Conservation (phyloP, 2,113 vertebrate genomes). For the Thymallus thymallus region DNA sequence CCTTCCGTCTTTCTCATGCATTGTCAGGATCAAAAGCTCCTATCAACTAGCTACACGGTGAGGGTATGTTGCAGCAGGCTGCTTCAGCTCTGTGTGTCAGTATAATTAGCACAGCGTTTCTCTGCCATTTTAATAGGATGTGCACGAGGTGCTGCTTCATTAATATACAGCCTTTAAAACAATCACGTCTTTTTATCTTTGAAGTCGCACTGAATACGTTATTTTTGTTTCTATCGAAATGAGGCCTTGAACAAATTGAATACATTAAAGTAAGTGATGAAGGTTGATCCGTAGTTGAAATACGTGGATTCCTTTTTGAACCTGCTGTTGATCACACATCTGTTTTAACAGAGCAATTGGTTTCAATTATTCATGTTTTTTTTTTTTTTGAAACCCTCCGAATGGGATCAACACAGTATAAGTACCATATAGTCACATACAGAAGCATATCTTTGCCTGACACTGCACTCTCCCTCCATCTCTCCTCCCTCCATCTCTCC, state of each 20-base stretch:
- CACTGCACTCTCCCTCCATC: not conserved
- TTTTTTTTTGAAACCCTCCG: too few relatives aligned
- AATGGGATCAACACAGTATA: not conserved
- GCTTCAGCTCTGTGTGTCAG: slow-evolving; percentile 14
- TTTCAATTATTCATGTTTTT: not conserved
- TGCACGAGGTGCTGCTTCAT: slow-evolving; percentile 6
- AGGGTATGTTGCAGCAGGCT: slow-evolving; percentile 21
- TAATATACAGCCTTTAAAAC: not conserved
- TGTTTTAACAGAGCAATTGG: not conserved
- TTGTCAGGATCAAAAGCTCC: slow-evolving; percentile 55
- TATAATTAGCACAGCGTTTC: slow-evolving; percentile 17
- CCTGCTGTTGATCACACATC: not conserved
- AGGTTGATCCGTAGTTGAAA: not conserved
- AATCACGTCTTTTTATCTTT: slow-evolving; percentile 2
- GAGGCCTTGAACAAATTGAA: not conserved
- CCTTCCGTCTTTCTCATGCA: slow-evolving; percentile 20
- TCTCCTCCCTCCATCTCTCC: slow-evolving; percentile 14
- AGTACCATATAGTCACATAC: not conserved
- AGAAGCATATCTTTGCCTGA: too few relatives aligned
- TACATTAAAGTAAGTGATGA: not conserved
- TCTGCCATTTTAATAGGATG: slow-evolving; percentile 14
- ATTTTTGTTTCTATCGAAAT: not conserved
- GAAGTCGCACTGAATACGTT: slow-evolving; percentile 1
- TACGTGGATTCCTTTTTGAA: not conserved
- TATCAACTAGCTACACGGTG: slow-evolving; percentile 27